Evolutionary conservation across 2,797 vertebrate species (phyloP), one percentile per base, ranked within the genome.

Genomic region (Echiichthys vipera): DNA sequence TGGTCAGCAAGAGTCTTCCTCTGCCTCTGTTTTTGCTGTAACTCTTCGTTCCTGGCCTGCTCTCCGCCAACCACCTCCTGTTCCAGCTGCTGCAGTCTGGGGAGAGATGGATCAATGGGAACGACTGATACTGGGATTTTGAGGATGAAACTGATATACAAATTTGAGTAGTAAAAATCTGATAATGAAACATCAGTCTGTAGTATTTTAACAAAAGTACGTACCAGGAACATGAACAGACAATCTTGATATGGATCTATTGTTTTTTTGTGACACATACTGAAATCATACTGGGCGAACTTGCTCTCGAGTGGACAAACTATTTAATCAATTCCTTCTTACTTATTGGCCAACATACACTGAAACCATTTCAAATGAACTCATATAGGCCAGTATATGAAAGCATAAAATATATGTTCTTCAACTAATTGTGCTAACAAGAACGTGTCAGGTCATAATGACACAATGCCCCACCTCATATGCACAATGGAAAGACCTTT

Each of bases 41-140:
- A 83, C 77, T 97, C 96, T 76, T 93, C 92, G 86, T 98, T 98
- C 66, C 94, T 89, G 40, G 92, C 96, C 88, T 98, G 96, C 65
- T 98, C 96, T 0, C 96, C 96, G 0, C 96, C 94, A 0, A 96
- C 93, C 78, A 97, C 94, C 84, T 96, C 94, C 91, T 92, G 95
- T 73, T 98, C 96, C 74, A 98, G 84, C 91, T 95, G 92, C 92
- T 96, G 95, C 89, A 99, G 85, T 77, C 97, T 98, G 91, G 2
- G 9, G 12, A 66, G 13, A 62, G 15, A 53, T 1, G 22, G n/a
- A 36, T 9, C 5, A 74, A 6, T 1, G n/a, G 34, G 13, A 51
- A 58, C 2, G 5, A 47, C 14, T 49, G 13, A 39, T 0, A 39
- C 14, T 18, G 34, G 34, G 20, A 2, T 50, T 36, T 5, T 20